Evolutionary conservation across 2,888 invertebrate genomes (phyloP), one percentile per base, ranked within the genome.

Genomic region (Epicampocera succincta): DNA sequence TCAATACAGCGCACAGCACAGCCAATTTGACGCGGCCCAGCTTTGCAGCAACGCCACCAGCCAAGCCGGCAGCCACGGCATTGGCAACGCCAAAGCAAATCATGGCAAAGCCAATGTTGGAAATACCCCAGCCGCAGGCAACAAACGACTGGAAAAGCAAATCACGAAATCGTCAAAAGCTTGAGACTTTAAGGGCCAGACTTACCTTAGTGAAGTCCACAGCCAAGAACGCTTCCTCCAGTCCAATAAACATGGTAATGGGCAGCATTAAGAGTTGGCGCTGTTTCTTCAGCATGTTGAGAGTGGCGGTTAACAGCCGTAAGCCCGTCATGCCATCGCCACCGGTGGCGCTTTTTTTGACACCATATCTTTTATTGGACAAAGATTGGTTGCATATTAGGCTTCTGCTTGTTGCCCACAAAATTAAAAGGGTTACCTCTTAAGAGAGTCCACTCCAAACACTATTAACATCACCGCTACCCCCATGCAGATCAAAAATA

Each of bases 41-140:
- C 68, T 95, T 90, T 89, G 96, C 96, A 71, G 95, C 95, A 29
- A 97, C 88, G 0, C 94, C 93, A 0, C 98, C 98, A 0, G 95
- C 95, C 11, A 95, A 90, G 0, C 96, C 94, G 0, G 98, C 97
- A 0, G 96, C 96, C n/a, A 97, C 89, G 0, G 97, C 97, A 88
- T 97, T 97, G 85, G 95, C 95, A 8, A 96, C 93, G 0, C 98
- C 98, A 89, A 97, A 98, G 88, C 97, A 96, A 83, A 98, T 97
- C 96, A 98, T 96, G 69, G 97, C 97, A 89, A 95, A 97, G 0
- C 98, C 98, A 66, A 98, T 97, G 90, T 97, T 96, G 84, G 94
- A 94, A 84, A 98, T 96, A 1, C 98, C 96, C 94, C 95, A 96
- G 0, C 96, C 95, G 86, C 97, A 97, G 0, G 96, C 95, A 0